These are phyloP conservation scores for Campoplex capitator DNA, from an alignment of 2,888 invertebrate species.

Conservation along the genomic window DNA sequence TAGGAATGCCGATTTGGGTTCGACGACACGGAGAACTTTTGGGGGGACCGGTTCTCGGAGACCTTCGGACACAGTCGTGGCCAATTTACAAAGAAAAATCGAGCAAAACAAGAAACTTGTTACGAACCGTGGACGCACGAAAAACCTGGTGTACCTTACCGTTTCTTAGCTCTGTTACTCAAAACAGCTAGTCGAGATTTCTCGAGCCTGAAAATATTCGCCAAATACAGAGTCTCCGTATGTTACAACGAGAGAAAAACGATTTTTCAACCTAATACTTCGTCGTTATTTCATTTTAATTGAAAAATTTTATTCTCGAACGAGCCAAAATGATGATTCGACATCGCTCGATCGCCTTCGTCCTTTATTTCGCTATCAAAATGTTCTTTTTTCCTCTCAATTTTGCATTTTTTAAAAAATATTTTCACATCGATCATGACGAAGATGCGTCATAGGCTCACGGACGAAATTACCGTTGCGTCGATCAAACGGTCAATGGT, in stretches of 20 bases:
- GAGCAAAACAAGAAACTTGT: slow-evolving; percentile 55
- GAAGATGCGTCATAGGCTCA: background rate
- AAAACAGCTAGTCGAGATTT: background rate
- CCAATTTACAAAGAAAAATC: slow-evolving; percentile 60
- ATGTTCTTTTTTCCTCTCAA: background rate
- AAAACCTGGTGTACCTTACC: slow-evolving; percentile 54
- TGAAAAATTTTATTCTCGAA: too few species aligned
- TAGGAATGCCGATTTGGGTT: slow-evolving; percentile 83
- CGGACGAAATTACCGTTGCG: slow-evolving; percentile 6
- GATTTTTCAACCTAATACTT: too few species aligned
- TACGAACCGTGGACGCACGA: slow-evolving; percentile 24
- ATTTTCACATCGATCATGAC: background rate
- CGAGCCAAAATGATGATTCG: too few species aligned
- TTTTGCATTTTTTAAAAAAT: background rate
- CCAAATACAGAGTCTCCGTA: background rate
- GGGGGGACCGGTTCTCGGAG: slow-evolving; percentile 82
- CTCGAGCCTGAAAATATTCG: background rate
- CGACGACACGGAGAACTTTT: slow-evolving; percentile 81
- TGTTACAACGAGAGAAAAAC: background rate
- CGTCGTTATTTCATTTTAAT: background rate
- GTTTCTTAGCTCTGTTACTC: background rate
- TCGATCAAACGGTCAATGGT: slow-evolving; percentile 40
- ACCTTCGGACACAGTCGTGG: slow-evolving; percentile 77
- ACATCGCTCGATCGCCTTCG: background rate
- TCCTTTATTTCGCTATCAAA: background rate